Evolutionary conservation across 2,113 vertebrate species (phyloP), one percentile per base, ranked within the genome.

Genomic region (Corythaixoides concolor): DNA sequence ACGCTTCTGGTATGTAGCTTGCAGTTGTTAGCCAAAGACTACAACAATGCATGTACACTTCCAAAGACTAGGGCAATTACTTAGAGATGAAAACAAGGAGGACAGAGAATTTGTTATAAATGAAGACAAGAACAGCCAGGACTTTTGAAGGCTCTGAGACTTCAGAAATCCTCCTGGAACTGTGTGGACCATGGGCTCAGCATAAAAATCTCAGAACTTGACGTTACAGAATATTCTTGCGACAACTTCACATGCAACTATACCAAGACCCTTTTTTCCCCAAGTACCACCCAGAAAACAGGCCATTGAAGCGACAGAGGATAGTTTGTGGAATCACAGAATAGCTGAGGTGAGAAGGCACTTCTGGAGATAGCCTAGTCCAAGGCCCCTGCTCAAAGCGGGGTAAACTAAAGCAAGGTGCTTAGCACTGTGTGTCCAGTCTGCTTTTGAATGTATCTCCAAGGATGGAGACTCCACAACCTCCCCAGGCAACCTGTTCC

Each of bases 31-130:
- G 56, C 56, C n/a, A 70, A 70, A 91, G 56, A 35, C 33, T 41
- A 47, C 4, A 12, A 55, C 59, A 70, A 67, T 1, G 12, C 39
- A 63, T 0, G 0, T 11, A 35, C 2, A 50, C n/a, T 80, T 55
- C 66, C 83, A 43, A 77, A 93, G 80, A 21, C 30, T 59, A n/a
- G n/a, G n/a, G 45, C 33, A 68, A 30, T 78, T 50, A 81, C 52
- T 89, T 87, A 73, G 26, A 62, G 39, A 82, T 72, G 21, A 91
- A 85, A 47, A 62, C 60, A 74, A 67, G 86, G 55, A 76, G 6
- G 12, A 70, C 24, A 72, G 49, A 84, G 49, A 80, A 90, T 73
- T 90, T 86, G 75, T 88, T 62, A 58, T 12, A 74, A 43, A 64
- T 12, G 10, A 67, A 56, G 50, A 70, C 0, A 2, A 21, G 8